A percentile compares a stretch with the other conserved stretches of the same genome.
phyloP scores from a whole-genome alignment of 2,888 invertebrate genomes.

The Atherix ibis region DNA sequence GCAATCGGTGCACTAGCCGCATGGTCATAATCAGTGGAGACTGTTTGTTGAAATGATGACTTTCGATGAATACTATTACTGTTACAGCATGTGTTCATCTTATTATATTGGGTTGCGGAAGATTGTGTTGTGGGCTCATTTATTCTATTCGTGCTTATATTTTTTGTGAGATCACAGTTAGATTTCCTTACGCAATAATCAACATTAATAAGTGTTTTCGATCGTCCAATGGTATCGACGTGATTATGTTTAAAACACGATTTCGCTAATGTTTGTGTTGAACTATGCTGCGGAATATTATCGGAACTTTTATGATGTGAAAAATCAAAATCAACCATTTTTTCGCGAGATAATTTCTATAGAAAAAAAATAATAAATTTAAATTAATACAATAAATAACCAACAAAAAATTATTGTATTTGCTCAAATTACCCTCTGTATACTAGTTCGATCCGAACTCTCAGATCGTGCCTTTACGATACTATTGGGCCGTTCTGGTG shows the following conservation, averaged over 20 bases:
- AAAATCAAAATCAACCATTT: conserved; percentile 34
- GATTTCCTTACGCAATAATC: conserved; percentile 13
- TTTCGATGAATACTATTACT: conserved; percentile 1
- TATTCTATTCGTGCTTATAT: conserved; percentile 11
- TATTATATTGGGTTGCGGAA: conserved; percentile 4
- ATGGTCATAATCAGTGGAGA: not conserved
- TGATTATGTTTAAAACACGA: conserved; percentile 31
- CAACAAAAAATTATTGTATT: not conserved
- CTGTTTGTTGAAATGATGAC: not conserved
- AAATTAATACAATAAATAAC: not conserved
- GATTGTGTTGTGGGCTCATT: conserved; percentile 8
- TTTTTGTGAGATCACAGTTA: conserved; percentile 14
- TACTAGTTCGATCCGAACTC: conserved; percentile 25
- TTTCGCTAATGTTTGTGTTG: conserved; percentile 17
- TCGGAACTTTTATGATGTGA: conserved; percentile 32
- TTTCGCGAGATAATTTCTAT: conserved; percentile 24
- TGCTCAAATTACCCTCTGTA: conserved; percentile 9
- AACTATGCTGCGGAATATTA: conserved; percentile 16
- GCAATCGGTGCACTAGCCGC: conserved; percentile 3
- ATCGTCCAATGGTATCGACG: conserved; percentile 15
- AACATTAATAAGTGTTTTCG: conserved; percentile 12
- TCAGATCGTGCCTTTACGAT: conserved; percentile 22
- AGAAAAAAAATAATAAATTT: not conserved
- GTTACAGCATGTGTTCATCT: conserved; percentile 8
- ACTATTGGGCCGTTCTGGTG: conserved; percentile 6